A percentile compares a stretch with the other conserved stretches of the same genome.
phyloP scores from a whole-genome alignment of 2,797 vertebrate species.

The Pipistrellus nathusii region DNA sequence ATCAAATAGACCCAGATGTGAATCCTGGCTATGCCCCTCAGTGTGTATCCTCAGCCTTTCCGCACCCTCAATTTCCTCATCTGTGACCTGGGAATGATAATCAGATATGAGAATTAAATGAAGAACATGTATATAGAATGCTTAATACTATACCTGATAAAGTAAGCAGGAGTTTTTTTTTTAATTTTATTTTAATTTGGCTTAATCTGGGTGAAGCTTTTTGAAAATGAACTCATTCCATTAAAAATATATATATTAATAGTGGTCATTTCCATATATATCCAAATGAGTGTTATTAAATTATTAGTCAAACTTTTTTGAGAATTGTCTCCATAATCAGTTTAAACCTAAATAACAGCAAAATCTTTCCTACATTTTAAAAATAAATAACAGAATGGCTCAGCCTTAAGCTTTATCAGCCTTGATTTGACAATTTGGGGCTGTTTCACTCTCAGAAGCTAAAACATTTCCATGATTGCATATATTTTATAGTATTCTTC shows the following conservation, averaged over 20 bases:
- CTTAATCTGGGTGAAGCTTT: background rate
- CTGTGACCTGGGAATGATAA: background rate
- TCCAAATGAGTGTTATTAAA: conserved; percentile 23
- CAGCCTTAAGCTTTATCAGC: background rate
- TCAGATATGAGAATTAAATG: background rate
- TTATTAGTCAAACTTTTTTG: conserved; percentile 32
- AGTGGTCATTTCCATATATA: background rate
- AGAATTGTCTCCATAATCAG: conserved; percentile 50
- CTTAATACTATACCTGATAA: background rate
- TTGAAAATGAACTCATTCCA: background rate
- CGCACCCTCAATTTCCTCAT: background rate
- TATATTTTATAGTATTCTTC: background rate
- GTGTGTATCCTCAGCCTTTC: background rate
- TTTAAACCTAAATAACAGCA: background rate
- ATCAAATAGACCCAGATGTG: background rate
- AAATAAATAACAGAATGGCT: background rate
- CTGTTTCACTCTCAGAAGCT: background rate
- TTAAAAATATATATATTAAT: conserved; percentile 32
- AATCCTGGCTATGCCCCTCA: background rate
- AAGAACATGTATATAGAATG: background rate
- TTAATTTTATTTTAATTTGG: background rate
- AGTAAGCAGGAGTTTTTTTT: conserved; percentile 15
- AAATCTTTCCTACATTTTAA: background rate
- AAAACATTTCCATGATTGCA: background rate
- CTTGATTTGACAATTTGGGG: conserved; percentile 5